Evolutionary conservation across 1,140 invertebrate species (phyloP), one percentile per base, ranked within the genome.

Genomic region (Brachionus rotundiformis): DNA sequence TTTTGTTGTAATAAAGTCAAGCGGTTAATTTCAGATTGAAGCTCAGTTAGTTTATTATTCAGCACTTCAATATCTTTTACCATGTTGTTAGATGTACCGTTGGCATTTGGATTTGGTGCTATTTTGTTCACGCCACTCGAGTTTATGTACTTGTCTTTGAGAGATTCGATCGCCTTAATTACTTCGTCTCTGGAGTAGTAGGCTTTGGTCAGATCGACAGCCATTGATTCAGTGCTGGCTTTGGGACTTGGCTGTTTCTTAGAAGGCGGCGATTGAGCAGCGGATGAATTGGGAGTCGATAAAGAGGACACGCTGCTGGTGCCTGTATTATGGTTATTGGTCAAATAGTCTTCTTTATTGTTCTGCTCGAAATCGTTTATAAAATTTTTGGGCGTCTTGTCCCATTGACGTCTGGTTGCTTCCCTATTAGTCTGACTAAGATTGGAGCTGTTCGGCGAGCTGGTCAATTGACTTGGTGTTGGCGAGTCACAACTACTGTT

Each of bases 21-120:
- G 3, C 76, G 76, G 47, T 79, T 79, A 59, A 79, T 79, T 79
- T 79, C 76, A 41, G n/a, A 5, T 63, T 79, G 76, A 13, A 79
- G 36, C 36, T 79, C 76, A 41, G 27, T 79, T 3, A 79, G 29
- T 13, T 79, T 79, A 23, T 54, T 63, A 59, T 79, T 79, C 23
- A 79, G 31, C 11, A 63, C 33, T 33, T 79, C 76, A 33, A 79
- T 79, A 16, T 79, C 76, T 39, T 79, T 79, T 19, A 79, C 59
- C 76, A 79, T 79, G n/a, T 31, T 54, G 16, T 19, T 31, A 13
- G 76, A 59, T 5, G 10, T 59, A 7, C 8, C 10, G 19, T 25
- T 41, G n/a, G 39, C 13, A 79, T 33, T 79, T 2, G 25, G 13
- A 33, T 10, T 54, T 59, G 47, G 76, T 11, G 8, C 8, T n/a